Evolutionary conservation across 2,797 vertebrate genomes (phyloP).

Genomic region (Urosaurus nigricauda): DNA sequence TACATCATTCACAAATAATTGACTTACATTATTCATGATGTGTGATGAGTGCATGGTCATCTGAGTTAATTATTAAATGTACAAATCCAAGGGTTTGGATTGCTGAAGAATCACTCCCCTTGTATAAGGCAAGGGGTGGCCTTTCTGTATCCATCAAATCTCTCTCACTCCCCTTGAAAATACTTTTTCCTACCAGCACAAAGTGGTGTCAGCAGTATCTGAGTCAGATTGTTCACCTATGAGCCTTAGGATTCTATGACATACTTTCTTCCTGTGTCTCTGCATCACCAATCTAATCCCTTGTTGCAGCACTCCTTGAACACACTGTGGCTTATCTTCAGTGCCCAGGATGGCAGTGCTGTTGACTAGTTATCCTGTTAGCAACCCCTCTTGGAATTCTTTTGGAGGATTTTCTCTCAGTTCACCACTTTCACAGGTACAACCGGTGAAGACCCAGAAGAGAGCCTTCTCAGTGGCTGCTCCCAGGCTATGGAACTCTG

Average conservation of each 20-base stretch:
- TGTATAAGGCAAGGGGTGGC: neutral
- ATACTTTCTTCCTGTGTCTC: neutral
- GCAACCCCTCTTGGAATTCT: neutral
- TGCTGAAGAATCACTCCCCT: neutral
- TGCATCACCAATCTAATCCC: neutral
- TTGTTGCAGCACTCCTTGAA: neutral
- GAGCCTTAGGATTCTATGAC: neutral
- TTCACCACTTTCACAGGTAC: too few relatives aligned
- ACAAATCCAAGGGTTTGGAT: neutral
- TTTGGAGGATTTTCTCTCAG: too few relatives aligned
- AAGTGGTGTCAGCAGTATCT: neutral
- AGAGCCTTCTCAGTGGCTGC: too few relatives aligned
- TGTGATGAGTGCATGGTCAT: conserved; percentile 19
- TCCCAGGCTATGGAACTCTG: too few relatives aligned
- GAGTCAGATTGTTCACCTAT: neutral
- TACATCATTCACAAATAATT: conserved; percentile 13
- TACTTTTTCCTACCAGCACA: neutral
- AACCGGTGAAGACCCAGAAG: too few relatives aligned
- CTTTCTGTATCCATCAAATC: neutral
- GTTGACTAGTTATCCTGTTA: too few relatives aligned
- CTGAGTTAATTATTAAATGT: neutral
- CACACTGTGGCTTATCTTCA: neutral
- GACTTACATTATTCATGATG: conserved; percentile 19
- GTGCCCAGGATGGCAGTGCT: neutral
- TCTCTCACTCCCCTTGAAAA: neutral